Evolutionary conservation across 2,888 invertebrate species (phyloP).

Genomic region (Chirona hameri): DNA sequence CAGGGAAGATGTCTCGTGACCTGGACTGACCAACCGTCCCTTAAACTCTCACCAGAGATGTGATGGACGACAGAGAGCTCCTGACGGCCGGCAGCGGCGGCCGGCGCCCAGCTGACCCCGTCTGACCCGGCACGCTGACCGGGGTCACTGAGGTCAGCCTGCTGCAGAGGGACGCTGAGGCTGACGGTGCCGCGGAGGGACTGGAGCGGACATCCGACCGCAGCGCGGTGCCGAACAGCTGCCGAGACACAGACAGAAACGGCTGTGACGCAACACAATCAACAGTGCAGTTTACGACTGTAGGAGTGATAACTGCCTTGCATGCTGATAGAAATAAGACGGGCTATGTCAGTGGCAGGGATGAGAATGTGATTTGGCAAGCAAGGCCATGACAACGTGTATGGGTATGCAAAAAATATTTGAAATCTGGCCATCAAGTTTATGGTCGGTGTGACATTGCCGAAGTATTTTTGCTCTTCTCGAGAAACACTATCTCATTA

Average conservation of each 20-base stretch:
- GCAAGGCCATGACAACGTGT: too few relatives aligned
- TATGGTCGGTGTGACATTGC: too few relatives aligned
- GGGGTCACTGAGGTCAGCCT: background rate
- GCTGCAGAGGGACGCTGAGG: background rate
- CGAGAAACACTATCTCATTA: too few relatives aligned
- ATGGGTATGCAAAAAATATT: too few relatives aligned
- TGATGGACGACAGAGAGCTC: background rate
- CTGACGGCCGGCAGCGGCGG: background rate
- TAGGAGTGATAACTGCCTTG: too few relatives aligned
- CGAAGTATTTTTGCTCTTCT: too few relatives aligned
- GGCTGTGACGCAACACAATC: too few relatives aligned
- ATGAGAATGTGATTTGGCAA: too few relatives aligned
- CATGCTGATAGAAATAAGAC: too few relatives aligned
- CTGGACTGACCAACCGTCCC: background rate
- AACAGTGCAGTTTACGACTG: too few relatives aligned
- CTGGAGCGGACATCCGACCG: background rate
- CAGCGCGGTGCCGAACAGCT: background rate
- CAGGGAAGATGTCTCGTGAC: background rate
- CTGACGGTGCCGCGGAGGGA: background rate
- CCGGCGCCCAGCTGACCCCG: background rate
- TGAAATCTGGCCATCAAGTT: too few relatives aligned
- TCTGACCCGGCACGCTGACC: background rate
- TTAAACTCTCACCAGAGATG: background rate
- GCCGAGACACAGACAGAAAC: background rate
- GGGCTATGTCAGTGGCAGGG: too few relatives aligned